A percentile compares a stretch with the other conserved stretches of the same genome.
Conservation (phyloP, 2,113 vertebrate species). For the Phainopepla nitens region DNA sequence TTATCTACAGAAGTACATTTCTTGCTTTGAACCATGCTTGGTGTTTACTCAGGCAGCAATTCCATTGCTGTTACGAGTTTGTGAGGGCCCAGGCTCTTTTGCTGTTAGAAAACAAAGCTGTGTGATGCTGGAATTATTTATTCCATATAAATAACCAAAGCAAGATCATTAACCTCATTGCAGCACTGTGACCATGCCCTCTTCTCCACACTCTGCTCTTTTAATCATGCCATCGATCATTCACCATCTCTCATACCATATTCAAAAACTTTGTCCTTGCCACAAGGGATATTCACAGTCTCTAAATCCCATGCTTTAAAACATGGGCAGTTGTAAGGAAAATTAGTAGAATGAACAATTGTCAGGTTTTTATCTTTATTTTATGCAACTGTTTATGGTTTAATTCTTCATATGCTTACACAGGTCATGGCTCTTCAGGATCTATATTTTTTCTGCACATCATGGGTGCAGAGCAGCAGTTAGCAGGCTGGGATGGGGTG, state of each 20-base stretch:
- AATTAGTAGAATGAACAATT: neutral
- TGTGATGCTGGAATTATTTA: neutral
- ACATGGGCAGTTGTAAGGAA: neutral
- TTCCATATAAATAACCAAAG: neutral
- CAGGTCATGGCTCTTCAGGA: neutral
- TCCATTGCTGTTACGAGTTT: neutral
- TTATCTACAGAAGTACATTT: neutral
- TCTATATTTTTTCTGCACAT: rapidly evolving
- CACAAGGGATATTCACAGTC: neutral
- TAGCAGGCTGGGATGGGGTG: neutral
- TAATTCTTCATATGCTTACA: neutral
- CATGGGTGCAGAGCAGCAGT: neutral
- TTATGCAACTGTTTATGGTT: neutral
- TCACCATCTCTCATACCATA: neutral
- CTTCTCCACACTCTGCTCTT: neutral
- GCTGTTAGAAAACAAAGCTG: neutral
- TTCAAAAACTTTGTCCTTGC: neutral
- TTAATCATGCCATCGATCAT: neutral
- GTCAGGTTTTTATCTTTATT: neutral
- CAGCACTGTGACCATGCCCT: neutral
- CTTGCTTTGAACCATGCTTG: neutral
- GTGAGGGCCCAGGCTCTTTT: neutral
- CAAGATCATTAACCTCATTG: neutral
- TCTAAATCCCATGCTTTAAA: neutral
- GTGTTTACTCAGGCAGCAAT: neutral